Evolutionary conservation across 2,888 invertebrate genomes (phyloP), one percentile per base, ranked within the genome.

Genomic region (Sminthurinus aureus): DNA sequence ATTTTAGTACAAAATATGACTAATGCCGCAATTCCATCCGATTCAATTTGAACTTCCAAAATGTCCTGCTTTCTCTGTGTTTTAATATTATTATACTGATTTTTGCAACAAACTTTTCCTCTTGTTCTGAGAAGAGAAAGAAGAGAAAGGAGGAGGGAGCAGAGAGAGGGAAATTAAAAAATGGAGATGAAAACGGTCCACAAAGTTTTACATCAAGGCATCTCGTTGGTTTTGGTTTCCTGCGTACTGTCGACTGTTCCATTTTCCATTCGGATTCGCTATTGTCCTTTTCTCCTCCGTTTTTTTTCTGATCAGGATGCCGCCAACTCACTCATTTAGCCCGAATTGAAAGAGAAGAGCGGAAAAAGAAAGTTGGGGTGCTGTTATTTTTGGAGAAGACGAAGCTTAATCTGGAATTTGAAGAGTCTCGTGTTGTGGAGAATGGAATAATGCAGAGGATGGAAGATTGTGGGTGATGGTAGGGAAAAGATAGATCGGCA

Each of bases 401-500:
- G 66, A 51, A 18, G 66, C 66, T 66, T 79, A 79, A 66, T 67
- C 79, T 79, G 9, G 58, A 77, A 74, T 81, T 74, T 81, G 58
- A 73, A 67, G 24, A 26, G 26, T 26, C 26, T 38, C 38, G 18
- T 9, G 18, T 15, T 58, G 4, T 58, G 52, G 79, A 74, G 64
- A 74, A 74, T 58, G 52, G 79, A 74, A 74, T 81, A 74, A 75
- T 74, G 81, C 20, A 26, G 73, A 22, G 38, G 79, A 79, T 67
- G 69, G 51, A 79, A 69, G 69, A 79, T 79, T 69, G 20, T 20
- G 79, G 67, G 78, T 38, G 66, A 64, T 78, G 67, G 76, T 51
- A 20, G 76, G 77, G 77, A 77, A 77, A 77, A 77, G 77, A 77
- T 77, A 64, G 77, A 77, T 77, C 58, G 77, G 22, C 58, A 24